Evolutionary conservation across 2,888 invertebrate species (phyloP).

Genomic region (Nomada lathburiana): DNA sequence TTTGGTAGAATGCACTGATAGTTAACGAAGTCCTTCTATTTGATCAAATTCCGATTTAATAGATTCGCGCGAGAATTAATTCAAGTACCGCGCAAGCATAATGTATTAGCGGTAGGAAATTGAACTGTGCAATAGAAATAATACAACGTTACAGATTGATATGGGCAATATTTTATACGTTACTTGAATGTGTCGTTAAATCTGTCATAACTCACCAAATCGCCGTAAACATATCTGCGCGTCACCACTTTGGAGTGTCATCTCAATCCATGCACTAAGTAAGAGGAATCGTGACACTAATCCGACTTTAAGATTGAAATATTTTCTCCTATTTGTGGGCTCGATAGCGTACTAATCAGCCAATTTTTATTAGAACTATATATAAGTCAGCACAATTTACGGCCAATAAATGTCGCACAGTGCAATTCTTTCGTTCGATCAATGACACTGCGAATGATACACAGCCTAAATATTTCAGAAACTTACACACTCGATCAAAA

Average conservation of each 20-base stretch:
- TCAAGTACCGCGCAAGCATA: too few species aligned
- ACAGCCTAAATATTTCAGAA: conserved; percentile 4
- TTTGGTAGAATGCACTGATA: too few species aligned
- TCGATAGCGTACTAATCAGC: conserved; percentile 5
- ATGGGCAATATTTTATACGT: not conserved
- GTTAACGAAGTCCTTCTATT: too few species aligned
- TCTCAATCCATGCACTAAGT: conserved; percentile 67
- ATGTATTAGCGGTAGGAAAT: not conserved
- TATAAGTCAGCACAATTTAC: conserved; percentile 23
- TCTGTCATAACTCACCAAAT: conserved; percentile 72
- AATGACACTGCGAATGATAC: conserved; percentile 2
- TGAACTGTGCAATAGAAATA: not conserved
- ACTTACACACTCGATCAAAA: not conserved
- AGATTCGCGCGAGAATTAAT: too few species aligned
- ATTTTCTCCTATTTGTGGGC: conserved; percentile 14
- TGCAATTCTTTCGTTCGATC: not conserved
- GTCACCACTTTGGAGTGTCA: conserved; percentile 71
- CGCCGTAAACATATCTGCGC: conserved; percentile 75
- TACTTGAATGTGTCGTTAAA: conserved; percentile 17
- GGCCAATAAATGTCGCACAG: conserved; percentile 24
- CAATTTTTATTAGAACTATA: conserved; percentile 27
- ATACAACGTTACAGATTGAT: conserved; percentile 5
- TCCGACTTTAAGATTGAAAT: conserved; percentile 45
- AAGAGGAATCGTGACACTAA: conserved; percentile 53
- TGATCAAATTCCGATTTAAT: too few species aligned